Percentiles rank a stretch among this genome's conserved stretches.
These are phyloP conservation scores for Onychostruthus taczanowskii DNA, from an alignment of 2,113 vertebrate species.

Conservation along the genomic window DNA sequence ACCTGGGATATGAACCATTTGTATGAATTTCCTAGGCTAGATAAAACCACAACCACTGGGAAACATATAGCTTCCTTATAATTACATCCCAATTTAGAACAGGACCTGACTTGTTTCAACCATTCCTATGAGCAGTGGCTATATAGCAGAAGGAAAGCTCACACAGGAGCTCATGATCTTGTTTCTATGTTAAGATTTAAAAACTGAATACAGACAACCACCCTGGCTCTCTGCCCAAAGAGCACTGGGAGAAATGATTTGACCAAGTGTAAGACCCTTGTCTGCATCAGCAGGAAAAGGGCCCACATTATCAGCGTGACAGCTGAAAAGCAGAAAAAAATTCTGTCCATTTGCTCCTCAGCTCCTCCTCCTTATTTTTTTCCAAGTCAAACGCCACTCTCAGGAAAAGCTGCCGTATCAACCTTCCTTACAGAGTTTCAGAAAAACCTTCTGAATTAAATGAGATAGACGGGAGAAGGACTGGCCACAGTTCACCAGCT, in stretches of 20 bases:
- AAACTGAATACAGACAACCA: not conserved
- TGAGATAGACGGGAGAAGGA: not conserved
- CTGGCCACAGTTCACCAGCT: not conserved
- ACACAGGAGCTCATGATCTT: not conserved
- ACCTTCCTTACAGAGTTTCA: too few species aligned
- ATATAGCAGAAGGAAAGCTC: not conserved
- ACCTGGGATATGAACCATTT: not conserved
- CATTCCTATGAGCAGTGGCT: not conserved
- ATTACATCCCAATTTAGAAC: constrained; percentile 56
- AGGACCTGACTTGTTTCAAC: constrained; percentile 26
- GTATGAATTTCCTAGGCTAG: constrained; percentile 13
- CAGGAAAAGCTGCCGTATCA: not conserved
- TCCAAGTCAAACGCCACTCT: not conserved
- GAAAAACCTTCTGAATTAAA: not conserved
- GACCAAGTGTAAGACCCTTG: not conserved
- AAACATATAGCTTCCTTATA: constrained; percentile 34
- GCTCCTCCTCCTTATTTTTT: not conserved
- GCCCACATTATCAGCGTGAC: not conserved
- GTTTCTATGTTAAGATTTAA: not conserved
- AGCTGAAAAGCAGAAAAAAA: not conserved
- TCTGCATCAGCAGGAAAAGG: not conserved
- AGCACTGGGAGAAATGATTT: not conserved
- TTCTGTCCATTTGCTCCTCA: not conserved
- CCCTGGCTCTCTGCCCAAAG: not conserved
- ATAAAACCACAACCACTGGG: constrained; percentile 26